A percentile compares a stretch with the other conserved stretches of the same genome.
These are phyloP conservation scores for Blennius ocellaris DNA, from an alignment of 2,113 vertebrate species.

Conservation along the genomic window DNA sequence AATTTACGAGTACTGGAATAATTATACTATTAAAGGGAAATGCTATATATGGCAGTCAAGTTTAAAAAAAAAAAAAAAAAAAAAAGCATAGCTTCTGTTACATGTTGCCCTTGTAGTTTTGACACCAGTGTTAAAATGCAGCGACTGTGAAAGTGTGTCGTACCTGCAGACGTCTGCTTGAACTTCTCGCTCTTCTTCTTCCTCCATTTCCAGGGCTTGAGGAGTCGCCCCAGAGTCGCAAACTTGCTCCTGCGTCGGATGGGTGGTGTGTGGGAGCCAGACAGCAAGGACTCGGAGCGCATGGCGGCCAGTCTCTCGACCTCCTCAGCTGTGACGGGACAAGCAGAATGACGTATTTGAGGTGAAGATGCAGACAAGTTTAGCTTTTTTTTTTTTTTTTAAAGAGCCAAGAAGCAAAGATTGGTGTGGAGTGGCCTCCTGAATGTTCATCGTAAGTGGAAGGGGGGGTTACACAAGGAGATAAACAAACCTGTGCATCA, in stretches of 20 bases:
- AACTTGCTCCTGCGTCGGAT: slow-evolving; percentile 96
- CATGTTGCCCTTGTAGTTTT: neutral
- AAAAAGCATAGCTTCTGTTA: too few relatives aligned
- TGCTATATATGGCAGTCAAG: too few relatives aligned
- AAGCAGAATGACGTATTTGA: neutral
- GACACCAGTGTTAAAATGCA: neutral
- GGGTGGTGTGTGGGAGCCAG: slow-evolving; percentile 94
- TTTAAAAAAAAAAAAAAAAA: too few relatives aligned
- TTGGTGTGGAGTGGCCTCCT: slow-evolving; percentile 47
- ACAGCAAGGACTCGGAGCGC: slow-evolving; percentile 93
- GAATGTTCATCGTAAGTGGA: slow-evolving; percentile 37
- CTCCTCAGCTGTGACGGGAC: slow-evolving; percentile 88
- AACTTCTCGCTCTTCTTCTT: slow-evolving; percentile 99
- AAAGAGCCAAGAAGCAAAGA: slow-evolving; percentile 29
- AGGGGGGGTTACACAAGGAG: slow-evolving; percentile 37
- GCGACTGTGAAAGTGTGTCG: neutral
- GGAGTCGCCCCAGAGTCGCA: slow-evolving; percentile 93
- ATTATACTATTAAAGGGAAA: too few relatives aligned
- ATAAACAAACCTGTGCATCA: slow-evolving; percentile 60
- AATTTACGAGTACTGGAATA: too few relatives aligned
- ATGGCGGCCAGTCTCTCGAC: slow-evolving; percentile 96
- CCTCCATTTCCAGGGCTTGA: slow-evolving; percentile 99
- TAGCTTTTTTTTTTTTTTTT: too few relatives aligned
- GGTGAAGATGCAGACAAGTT: slow-evolving; percentile 29
- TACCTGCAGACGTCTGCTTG: slow-evolving; percentile 98